Evolutionary conservation across 2,888 invertebrate species (phyloP), one percentile per base, ranked within the genome.

Genomic region (Ornithoptera alexandrae): DNA sequence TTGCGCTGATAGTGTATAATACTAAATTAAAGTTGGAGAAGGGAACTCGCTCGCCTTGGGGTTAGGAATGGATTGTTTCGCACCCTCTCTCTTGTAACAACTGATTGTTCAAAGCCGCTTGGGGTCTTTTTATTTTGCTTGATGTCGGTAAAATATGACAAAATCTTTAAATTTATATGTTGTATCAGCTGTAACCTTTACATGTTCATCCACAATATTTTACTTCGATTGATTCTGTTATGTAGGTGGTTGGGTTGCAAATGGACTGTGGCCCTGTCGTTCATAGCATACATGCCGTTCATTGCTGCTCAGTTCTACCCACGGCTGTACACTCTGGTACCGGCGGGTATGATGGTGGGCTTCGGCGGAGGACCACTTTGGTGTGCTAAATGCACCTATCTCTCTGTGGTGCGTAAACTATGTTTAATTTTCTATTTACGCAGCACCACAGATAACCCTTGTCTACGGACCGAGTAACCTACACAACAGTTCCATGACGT

Each of bases 351-450:
- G 79, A 94, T 96, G 76, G 95, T 97, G 0, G 98, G 98, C 2
- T 92, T 98, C 18, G 98, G 97, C 0, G 98, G 97, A 0, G 98
- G 98, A 0, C 98, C 98, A 0, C 91, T 98, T 24, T 98, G 98
- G 98, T 97, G 98, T 76, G 97, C 98, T 22, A 98, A 98, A 86
- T 98, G 98, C 84, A 97, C 98, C 0, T 98, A 98, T 81, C 92
- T 99, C 5, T 97, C 98, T 5, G 96, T 97, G 77, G 96, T 94
- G 67, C 94, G 95, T 68, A 65, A n/a, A 53, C 53, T 53, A 18
- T 53, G 12, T 50, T 50, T 50, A 18, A n/a, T 5, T n/a, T 10
- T 20, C 0, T 56, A n/a, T n/a, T 56, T 56, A 10, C 0, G 7
- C 10, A 56, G 6, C 20, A 6, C 56, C n/a, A 15, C 12, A 46